phyloP scores from a whole-genome alignment of 2,113 vertebrate genomes.

The Sciurus niger region DNA sequence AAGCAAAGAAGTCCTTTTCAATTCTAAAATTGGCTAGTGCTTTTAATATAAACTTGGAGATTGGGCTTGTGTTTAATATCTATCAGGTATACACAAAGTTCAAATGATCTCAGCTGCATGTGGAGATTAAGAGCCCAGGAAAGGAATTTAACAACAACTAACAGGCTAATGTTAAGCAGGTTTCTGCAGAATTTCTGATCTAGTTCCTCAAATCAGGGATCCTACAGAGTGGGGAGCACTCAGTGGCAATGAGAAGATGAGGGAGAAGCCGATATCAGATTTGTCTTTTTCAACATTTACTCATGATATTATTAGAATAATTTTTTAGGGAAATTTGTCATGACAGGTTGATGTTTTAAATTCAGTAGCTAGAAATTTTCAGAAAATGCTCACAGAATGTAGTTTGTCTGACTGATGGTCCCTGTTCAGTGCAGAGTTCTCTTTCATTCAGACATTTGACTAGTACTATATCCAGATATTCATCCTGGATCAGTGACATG shows the following conservation, averaged over 20 bases:
- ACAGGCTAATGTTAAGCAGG: not conserved
- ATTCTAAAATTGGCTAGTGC: conserved; percentile 15
- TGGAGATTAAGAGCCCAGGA: not conserved
- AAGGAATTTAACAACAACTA: not conserved
- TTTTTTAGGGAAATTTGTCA: not conserved
- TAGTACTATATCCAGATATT: not conserved
- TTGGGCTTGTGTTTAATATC: not conserved
- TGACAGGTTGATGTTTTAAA: not conserved
- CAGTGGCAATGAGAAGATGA: not conserved
- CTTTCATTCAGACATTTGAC: not conserved
- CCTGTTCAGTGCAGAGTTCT: not conserved
- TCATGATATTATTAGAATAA: conserved; percentile 22
- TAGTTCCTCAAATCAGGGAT: not conserved
- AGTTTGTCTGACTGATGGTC: not conserved
- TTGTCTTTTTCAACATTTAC: not conserved
- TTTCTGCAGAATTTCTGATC: conserved; percentile 22
- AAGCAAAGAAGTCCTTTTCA: conserved; percentile 30
- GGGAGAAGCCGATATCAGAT: not conserved
- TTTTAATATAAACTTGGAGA: conserved; percentile 34
- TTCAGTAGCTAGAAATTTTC: conserved; percentile 10
- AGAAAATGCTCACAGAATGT: not conserved
- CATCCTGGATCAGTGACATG: not conserved
- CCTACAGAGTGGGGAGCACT: not conserved
- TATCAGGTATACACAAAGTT: not conserved
- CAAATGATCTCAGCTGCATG: not conserved